Conservation (phyloP, 2,113 vertebrate genomes). For the Lepus americanus region DNA sequence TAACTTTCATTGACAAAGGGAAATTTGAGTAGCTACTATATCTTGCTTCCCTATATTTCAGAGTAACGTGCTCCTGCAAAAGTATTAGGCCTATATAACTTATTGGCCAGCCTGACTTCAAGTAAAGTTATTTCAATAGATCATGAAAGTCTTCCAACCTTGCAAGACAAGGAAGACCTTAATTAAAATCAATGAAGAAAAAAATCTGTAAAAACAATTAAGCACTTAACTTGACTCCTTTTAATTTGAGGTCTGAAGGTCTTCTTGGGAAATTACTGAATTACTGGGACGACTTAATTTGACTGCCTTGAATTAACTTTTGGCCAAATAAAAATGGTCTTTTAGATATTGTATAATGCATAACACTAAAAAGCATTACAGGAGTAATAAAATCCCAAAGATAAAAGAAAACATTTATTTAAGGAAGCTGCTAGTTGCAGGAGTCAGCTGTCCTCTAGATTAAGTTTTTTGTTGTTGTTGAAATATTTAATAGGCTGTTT, state of each 20-base stretch:
- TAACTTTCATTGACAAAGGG: background rate
- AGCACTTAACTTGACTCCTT: conserved; percentile 64
- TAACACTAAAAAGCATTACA: conserved; percentile 42
- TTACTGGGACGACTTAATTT: conserved; percentile 65
- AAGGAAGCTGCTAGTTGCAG: background rate
- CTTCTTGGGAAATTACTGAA: conserved; percentile 75
- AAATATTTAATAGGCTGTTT: conserved; percentile 29
- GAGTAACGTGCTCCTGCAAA: background rate
- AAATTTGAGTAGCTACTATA: background rate
- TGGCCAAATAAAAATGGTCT: conserved; percentile 32
- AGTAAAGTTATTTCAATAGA: conserved; percentile 62
- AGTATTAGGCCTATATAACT: conserved; percentile 36
- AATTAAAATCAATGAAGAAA: conserved; percentile 77
- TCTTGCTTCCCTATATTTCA: conserved; percentile 33
- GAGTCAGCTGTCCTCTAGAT: background rate
- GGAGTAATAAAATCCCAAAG: conserved; percentile 36
- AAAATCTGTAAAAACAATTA: conserved; percentile 73
- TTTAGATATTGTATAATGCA: background rate
- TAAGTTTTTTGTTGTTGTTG: conserved; percentile 10
- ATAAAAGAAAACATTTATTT: conserved; percentile 55
- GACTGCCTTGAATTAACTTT: conserved; percentile 58
- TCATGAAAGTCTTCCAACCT: conserved; percentile 67
- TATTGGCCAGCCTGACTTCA: conserved; percentile 32
- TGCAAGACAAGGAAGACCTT: conserved; percentile 63
- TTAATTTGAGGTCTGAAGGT: conserved; percentile 69